phyloP scores from a whole-genome alignment of 2,797 vertebrate species.

The Apogon talboti region DNA sequence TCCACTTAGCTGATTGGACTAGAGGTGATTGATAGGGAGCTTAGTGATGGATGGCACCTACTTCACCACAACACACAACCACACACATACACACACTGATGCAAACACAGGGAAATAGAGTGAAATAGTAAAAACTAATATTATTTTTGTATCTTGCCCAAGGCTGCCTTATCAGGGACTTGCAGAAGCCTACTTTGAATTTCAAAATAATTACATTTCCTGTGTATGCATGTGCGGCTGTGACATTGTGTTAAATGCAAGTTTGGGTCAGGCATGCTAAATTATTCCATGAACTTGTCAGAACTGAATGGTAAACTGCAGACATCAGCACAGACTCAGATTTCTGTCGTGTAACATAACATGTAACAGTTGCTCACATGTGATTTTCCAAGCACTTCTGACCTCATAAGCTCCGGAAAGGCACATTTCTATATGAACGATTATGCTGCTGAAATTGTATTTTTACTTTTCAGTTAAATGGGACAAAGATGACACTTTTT shows the following conservation, averaged over 20 bases:
- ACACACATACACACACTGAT: conserved; percentile 32
- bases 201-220: conserved; percentile 66
- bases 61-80: conserved; percentile 28
- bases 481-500: not conserved
- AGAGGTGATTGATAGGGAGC: conserved; percentile 68
- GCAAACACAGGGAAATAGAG: conserved; percentile 46
- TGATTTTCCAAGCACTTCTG: conserved; percentile 12
- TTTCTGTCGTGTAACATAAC: not conserved
- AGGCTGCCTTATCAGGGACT: conserved; percentile 71
- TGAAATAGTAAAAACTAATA: conserved; percentile 60
- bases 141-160: conserved; percentile 62
- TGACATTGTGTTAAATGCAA: conserved; percentile 31
- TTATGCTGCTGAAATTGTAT: conserved; percentile 31
- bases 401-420: conserved; percentile 11
- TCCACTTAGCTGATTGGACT: conserved; percentile 74
- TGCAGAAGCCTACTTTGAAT: conserved; percentile 75
- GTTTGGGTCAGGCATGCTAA: conserved; percentile 22
- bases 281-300: conserved; percentile 27
- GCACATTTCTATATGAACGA: not conserved
- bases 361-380: not conserved
- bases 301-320: conserved; percentile 22
- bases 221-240: conserved; percentile 17
- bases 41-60: conserved; percentile 62
- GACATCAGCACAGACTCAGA: conserved; percentile 19
- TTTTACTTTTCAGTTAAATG: conserved; percentile 25